Evolutionary conservation across 2,113 vertebrate species (phyloP), one percentile per base, ranked within the genome.

Genomic region (Leucosticte australis): DNA sequence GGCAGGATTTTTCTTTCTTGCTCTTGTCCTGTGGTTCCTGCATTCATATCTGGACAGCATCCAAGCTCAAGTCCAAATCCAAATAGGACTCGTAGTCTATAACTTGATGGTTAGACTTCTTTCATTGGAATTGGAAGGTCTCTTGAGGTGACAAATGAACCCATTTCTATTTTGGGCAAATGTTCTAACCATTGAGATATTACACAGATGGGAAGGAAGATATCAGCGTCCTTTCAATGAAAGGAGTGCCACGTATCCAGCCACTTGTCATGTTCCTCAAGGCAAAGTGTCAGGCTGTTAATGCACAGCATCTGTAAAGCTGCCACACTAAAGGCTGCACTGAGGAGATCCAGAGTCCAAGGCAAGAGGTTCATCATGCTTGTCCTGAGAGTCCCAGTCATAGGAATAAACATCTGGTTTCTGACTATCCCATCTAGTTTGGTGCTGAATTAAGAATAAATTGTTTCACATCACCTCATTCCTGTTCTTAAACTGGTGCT

Each of bases 181-280:
- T 7, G 2, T 68, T 91, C n/a, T 46, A 55, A 68, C 5, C 3
- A 13, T 26, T 41, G 23, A 71, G 35, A 39, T 80, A 41, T 68
- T 57, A 42, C 3, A 24, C 13, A 49, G 20, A 52, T 39, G 11
- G 16, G 26, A 75, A 41, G 31, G 67, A 57, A 65, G 21, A n/a
- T 1, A 69, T 5, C 11, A 47, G 11, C 19, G 7, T 57, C 26
- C 11, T 79, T 83, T 55, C 49, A 50, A 3, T 37, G 28, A 55
- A 83, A 67, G 26, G 11, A 50, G 22, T 31, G 6, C 7, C 23
- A 9, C 0, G 0, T 57, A 46, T 27, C 27, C 64, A 62, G 13
- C 3, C 67, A 49, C 7, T 5, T n/a, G 55, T 2, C 11, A 33
- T 11, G 4, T 67, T 78, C 50, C 14, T 90, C 13, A 28, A 57